Evolutionary conservation across 2,888 invertebrate genomes (phyloP).

Genomic region (Stramonita haemastoma): DNA sequence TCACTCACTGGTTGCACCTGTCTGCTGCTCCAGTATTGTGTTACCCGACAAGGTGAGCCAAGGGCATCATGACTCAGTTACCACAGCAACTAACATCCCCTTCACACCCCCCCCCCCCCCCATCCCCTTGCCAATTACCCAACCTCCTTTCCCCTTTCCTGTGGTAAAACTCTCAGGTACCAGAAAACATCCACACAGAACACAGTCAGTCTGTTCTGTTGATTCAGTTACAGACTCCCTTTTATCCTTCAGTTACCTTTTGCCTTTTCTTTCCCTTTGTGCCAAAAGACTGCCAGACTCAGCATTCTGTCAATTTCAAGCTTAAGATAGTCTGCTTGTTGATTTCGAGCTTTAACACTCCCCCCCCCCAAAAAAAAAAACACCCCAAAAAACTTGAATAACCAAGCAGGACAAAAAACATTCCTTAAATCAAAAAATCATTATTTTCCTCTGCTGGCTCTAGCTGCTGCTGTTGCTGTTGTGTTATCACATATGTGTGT

Average conservation of each 20-base stretch:
- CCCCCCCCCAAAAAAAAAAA: too few species aligned
- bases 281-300: neutral
- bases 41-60: constrained; percentile 30
- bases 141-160: neutral
- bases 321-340: too few species aligned
- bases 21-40: neutral
- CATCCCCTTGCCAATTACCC: neutral
- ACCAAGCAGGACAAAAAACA: neutral
- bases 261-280: neutral
- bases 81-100: neutral
- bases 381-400: too few species aligned
- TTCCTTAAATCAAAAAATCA: neutral
- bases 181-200: neutral
- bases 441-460: neutral
- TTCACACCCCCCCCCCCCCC: neutral
- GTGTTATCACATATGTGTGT: neutral
- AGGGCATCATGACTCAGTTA: constrained; percentile 35
- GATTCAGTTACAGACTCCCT: neutral
- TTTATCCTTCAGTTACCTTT: neutral
- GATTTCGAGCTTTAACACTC: too few species aligned
- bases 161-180: neutral
- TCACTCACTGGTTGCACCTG: constrained; percentile 22
- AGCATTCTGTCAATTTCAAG: neutral
- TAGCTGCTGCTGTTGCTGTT: neutral
- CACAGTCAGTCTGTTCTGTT: neutral